These are phyloP conservation scores for Pterois miles DNA, from an alignment of 2,797 vertebrate species.

Conservation along the genomic window DNA sequence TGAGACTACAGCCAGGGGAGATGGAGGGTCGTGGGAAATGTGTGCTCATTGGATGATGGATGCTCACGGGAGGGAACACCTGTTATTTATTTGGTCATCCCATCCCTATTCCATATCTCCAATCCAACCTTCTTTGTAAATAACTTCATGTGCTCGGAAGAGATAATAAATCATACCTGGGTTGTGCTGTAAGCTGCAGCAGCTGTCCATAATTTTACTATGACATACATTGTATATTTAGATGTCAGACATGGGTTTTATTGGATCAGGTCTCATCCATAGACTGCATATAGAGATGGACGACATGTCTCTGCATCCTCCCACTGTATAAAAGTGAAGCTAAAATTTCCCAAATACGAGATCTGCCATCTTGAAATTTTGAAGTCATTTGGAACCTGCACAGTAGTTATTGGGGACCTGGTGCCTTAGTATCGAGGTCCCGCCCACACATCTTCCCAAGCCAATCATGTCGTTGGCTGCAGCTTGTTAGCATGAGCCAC, in stretches of 20 bases:
- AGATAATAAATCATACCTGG: conserved; percentile 52
- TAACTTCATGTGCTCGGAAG: conserved; percentile 49
- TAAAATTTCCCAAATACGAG: too few species aligned
- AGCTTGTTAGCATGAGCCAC: too few species aligned
- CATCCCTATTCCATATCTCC: conserved; percentile 24
- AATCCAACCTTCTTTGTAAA: conserved; percentile 41
- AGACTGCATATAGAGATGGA: too few species aligned
- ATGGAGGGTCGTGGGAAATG: conserved; percentile 51
- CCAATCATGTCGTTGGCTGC: rapidly evolving
- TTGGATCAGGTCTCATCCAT: conserved; percentile 27
- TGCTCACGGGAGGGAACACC: conserved; percentile 25
- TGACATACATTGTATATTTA: conserved; percentile 50
- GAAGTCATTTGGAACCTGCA: too few species aligned
- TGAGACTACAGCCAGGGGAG: conserved; percentile 34
- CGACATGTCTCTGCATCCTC: too few species aligned
- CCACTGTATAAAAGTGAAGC: too few species aligned
- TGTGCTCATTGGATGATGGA: conserved; percentile 31
- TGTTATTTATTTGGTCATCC: conserved; percentile 40
- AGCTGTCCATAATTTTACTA: conserved; percentile 49
- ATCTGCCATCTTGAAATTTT: rapidly evolving
- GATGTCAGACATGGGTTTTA: conserved; percentile 56
- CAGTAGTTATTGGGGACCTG: too few species aligned
- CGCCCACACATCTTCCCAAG: too few species aligned
- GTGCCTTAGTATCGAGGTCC: too few species aligned
- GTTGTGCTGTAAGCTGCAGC: conserved; percentile 27